A percentile compares a stretch with the other conserved stretches of the same genome.
Conservation (phyloP, 2,113 vertebrate species). For the Chloebia gouldiae region DNA sequence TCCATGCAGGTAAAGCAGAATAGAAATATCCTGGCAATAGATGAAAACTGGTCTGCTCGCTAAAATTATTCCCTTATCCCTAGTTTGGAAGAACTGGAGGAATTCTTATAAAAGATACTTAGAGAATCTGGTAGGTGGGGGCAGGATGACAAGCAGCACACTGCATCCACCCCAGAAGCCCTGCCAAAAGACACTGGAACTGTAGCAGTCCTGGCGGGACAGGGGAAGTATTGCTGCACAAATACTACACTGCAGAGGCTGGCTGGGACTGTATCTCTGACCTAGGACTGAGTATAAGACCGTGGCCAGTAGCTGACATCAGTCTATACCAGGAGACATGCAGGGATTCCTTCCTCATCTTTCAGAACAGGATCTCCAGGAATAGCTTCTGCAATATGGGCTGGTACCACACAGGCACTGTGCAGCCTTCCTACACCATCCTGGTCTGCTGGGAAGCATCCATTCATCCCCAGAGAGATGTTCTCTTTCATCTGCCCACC, state of each 20-base stretch:
- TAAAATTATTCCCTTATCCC: not conserved
- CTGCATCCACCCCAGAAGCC: not conserved
- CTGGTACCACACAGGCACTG: not conserved
- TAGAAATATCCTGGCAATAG: not conserved
- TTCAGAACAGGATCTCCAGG: not conserved
- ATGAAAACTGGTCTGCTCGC: not conserved
- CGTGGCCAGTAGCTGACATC: not conserved
- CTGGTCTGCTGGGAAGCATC: not conserved
- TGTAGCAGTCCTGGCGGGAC: rapidly evolving
- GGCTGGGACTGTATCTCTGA: not conserved
- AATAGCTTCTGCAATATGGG: not conserved
- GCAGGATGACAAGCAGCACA: not conserved
- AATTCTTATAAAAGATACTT: not conserved
- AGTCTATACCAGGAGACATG: not conserved
- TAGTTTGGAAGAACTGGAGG: not conserved
- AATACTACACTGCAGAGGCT: not conserved
- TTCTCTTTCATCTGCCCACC: not conserved
- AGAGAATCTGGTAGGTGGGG: not conserved
- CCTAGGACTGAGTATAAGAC: not conserved
- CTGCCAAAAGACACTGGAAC: not conserved
- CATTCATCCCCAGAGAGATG: not conserved
- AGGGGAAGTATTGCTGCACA: not conserved
- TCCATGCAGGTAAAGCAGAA: not conserved
- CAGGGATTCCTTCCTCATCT: not conserved
- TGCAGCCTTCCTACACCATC: not conserved